phyloP scores from a whole-genome alignment of 2,797 vertebrate species.

The Knipowitschia caucasica region DNA sequence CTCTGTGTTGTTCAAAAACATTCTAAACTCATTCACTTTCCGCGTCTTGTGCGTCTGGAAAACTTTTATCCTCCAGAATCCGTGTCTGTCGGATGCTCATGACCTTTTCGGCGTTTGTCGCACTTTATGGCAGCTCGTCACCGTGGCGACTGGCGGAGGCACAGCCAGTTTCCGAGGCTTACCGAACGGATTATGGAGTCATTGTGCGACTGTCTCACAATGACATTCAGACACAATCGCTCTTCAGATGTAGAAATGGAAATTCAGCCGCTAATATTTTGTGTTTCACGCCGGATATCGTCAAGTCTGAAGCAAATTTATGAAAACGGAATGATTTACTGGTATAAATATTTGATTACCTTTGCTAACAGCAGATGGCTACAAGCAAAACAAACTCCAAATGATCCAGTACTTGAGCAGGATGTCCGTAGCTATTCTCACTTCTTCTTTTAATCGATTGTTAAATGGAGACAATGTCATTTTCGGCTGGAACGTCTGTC shows the following conservation, averaged over 20 bases:
- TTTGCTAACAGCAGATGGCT: no score
- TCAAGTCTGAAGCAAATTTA: neutral
- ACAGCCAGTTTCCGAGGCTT: conserved; percentile 3
- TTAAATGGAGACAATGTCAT: no score
- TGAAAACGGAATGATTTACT: no score
- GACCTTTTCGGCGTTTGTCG: neutral
- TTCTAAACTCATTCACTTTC: neutral
- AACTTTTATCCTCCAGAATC: neutral
- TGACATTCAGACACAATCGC: neutral
- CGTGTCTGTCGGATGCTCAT: conserved; percentile 12
- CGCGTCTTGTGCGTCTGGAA: neutral
- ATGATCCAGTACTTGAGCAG: no score
- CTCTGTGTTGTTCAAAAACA: neutral
- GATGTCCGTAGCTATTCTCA: no score
- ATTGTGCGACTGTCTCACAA: conserved; percentile 3
- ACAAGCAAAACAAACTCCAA: no score
- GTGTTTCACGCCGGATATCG: neutral
- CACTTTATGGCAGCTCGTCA: conserved; percentile 4
- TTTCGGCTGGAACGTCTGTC: no score
- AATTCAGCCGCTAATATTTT: neutral
- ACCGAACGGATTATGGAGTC: conserved; percentile 3
- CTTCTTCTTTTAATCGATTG: no score
- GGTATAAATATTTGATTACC: no score
- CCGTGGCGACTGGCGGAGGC: neutral
- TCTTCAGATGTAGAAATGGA: neutral